phyloP scores from a whole-genome alignment of 2,797 vertebrate genomes.

The Selene dorsalis region DNA sequence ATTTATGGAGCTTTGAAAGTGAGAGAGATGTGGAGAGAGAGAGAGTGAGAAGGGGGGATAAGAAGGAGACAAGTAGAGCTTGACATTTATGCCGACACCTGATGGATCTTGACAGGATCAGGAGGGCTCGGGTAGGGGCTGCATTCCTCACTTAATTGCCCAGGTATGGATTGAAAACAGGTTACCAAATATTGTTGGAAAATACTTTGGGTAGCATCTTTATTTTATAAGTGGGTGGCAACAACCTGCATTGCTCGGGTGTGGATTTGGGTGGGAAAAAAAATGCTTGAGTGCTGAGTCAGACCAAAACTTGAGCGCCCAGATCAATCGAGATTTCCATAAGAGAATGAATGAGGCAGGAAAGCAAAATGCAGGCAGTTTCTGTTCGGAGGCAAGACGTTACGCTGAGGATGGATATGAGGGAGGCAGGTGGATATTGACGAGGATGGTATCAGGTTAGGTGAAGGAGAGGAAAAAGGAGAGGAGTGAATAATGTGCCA shows the following conservation, averaged over 20 bases:
- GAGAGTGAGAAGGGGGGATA: conserved; percentile 63
- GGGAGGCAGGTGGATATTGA: conserved; percentile 44
- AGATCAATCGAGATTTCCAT: conserved; percentile 75
- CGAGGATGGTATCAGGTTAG: conserved; percentile 59
- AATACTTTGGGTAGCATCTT: conserved; percentile 50
- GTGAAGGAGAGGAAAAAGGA: conserved; percentile 43
- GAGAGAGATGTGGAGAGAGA: conserved; percentile 71
- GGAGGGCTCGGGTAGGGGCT: conserved; percentile 37
- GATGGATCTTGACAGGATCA: conserved; percentile 73
- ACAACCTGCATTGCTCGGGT: conserved; percentile 43
- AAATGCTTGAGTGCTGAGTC: conserved; percentile 60
- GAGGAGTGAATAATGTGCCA: conserved; percentile 72
- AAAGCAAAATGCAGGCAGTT: conserved; percentile 59
- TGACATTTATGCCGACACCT: conserved; percentile 79
- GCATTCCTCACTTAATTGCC: conserved; percentile 65
- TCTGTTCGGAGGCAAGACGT: conserved; percentile 53
- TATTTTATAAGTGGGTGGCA: conserved; percentile 46
- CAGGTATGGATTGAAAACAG: conserved; percentile 47
- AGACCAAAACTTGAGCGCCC: conserved; percentile 51
- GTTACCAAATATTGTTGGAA: conserved; percentile 48
- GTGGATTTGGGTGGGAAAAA: conserved; percentile 42
- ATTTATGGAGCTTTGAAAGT: conserved; percentile 81
- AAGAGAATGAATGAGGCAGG: conserved; percentile 61
- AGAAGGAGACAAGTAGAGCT: conserved; percentile 68
- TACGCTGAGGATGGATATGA: conserved; percentile 48